Percentiles rank a stretch among this genome's conserved stretches.
phyloP scores from a whole-genome alignment of 2,113 vertebrate genomes.

The Phaethon lepturus region DNA sequence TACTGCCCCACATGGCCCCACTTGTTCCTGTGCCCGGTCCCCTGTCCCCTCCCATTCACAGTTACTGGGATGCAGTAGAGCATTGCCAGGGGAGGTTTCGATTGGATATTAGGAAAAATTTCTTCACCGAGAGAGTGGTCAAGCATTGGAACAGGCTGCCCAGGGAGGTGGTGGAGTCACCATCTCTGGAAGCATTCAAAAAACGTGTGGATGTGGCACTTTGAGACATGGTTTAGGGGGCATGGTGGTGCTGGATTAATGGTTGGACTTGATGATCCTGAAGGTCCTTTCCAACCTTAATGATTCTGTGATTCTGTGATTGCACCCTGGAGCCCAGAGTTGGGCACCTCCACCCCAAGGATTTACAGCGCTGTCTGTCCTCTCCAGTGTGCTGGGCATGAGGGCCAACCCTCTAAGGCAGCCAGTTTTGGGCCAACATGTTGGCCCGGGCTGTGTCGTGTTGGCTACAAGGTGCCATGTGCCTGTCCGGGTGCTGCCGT shows the following conservation, averaged over 20 bases:
- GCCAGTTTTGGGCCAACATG: not conserved
- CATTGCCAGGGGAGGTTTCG: not conserved
- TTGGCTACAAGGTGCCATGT: accelerated
- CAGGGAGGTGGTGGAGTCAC: too few species aligned
- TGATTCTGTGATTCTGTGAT: too few species aligned
- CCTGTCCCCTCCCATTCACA: not conserved
- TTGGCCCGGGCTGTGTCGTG: not conserved
- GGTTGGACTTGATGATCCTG: too few species aligned
- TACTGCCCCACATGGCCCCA: accelerated
- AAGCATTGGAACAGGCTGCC: too few species aligned
- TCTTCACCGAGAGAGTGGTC: too few species aligned
- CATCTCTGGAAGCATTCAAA: too few species aligned
- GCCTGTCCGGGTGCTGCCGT: not conserved
- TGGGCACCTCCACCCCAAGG: not conserved
- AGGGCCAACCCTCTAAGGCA: accelerated
- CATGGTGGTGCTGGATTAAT: too few species aligned
- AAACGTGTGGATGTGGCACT: too few species aligned
- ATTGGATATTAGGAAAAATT: too few species aligned
- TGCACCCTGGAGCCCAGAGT: not conserved
- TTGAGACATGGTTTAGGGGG: too few species aligned
- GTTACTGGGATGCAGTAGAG: not conserved
- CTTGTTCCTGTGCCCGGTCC: accelerated
- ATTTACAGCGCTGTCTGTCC: not conserved
- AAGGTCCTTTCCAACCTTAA: too few species aligned
- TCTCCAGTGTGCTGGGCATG: not conserved